Percentiles rank a stretch among this genome's conserved stretches.
Conservation (phyloP, 2,888 invertebrate genomes). For the Selenia dentaria region DNA sequence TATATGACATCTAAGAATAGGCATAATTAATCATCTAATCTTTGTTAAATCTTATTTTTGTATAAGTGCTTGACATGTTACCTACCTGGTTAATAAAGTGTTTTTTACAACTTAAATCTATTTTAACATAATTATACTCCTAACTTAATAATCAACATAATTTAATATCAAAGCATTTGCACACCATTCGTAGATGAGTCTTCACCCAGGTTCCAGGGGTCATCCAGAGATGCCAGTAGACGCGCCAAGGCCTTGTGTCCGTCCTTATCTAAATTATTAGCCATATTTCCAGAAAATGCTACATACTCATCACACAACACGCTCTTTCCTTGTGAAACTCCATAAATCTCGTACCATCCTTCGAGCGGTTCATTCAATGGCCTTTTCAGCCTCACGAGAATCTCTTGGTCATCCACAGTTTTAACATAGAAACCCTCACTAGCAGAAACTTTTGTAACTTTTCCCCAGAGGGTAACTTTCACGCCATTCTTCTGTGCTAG, state of each 20-base stretch:
- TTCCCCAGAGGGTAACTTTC: constrained; percentile 76
- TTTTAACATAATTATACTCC: constrained; percentile 5
- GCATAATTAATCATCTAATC: no score
- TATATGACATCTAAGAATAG: neutral
- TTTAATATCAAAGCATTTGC: constrained; percentile 56
- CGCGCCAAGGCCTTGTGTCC: constrained; percentile 72
- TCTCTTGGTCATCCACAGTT: constrained; percentile 76
- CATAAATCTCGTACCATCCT: constrained; percentile 79
- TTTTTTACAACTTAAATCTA: constrained; percentile 1
- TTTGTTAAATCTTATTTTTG: neutral
- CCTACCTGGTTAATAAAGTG: neutral
- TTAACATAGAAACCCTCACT: constrained; percentile 75
- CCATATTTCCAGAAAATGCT: constrained; percentile 63
- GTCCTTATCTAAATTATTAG: constrained; percentile 69
- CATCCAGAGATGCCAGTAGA: constrained; percentile 69
- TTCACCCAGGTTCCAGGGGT: constrained; percentile 78
- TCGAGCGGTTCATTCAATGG: constrained; percentile 71
- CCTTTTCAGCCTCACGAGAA: constrained; percentile 64
- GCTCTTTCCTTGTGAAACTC: constrained; percentile 73
- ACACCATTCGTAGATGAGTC: constrained; percentile 53
- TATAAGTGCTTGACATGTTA: neutral
- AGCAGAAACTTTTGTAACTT: constrained; percentile 72
- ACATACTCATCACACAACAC: constrained; percentile 76
- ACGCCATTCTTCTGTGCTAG: constrained; percentile 74
- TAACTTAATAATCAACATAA: constrained; percentile 18